Percentiles rank a stretch among this genome's conserved stretches.
phyloP scores from a whole-genome alignment of 2,797 vertebrate species.

The Artibeus jamaicensis region DNA sequence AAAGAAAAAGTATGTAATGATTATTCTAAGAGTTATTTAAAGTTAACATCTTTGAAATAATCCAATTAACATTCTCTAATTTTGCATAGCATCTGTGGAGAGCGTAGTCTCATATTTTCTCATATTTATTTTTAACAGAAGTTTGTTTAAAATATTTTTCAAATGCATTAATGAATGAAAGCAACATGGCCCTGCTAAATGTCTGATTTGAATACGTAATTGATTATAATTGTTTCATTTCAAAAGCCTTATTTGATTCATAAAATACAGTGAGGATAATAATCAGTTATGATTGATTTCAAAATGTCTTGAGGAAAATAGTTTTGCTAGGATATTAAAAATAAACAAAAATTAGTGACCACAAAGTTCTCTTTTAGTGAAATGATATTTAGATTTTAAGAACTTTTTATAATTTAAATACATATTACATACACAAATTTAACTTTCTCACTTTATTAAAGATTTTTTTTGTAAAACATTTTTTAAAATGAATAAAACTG shows the following conservation, averaged over 20 bases:
- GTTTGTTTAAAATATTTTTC: slow-evolving; percentile 2
- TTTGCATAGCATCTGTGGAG: not conserved
- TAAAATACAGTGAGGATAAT: not conserved
- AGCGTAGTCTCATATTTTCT: not conserved
- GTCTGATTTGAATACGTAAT: not conserved
- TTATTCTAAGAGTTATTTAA: not conserved
- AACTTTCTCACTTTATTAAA: not conserved
- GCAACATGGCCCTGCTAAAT: not conserved
- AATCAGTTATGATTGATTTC: not conserved
- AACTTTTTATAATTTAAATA: not conserved
- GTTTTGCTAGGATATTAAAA: not conserved
- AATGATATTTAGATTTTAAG: not conserved
- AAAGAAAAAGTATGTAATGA: not conserved
- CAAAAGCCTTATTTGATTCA: slow-evolving; percentile 22
- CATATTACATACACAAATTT: not conserved
- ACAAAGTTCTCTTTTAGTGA: not conserved
- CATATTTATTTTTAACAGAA: not conserved
- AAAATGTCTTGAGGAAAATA: not conserved
- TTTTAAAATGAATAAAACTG: not conserved
- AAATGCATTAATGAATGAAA: not conserved
- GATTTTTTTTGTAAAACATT: not conserved
- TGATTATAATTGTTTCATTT: slow-evolving; percentile 39
- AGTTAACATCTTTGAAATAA: slow-evolving; percentile 7
- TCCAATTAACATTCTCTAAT: not conserved
- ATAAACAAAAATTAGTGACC: not conserved